Evolutionary conservation across 2,888 invertebrate genomes (phyloP).

Genomic region (Eledone cirrhosa): DNA sequence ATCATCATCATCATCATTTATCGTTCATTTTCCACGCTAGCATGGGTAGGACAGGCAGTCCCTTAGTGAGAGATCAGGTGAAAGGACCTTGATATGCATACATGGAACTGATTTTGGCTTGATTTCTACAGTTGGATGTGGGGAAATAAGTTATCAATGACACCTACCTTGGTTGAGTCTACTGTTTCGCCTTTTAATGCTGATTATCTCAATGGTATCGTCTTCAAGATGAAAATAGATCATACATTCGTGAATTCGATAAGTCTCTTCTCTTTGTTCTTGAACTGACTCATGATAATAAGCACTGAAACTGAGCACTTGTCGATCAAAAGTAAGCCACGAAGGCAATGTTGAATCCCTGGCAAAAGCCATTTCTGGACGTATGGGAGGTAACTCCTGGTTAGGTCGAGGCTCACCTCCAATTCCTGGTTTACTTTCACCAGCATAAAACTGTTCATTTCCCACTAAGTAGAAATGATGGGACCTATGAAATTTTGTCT

Average conservation of each 20-base stretch:
- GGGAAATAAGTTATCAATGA: too few relatives aligned
- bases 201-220: constrained; percentile 87
- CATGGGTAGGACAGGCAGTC: too few relatives aligned
- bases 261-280: constrained; percentile 76
- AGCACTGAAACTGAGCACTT: constrained; percentile 81
- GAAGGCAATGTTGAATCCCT: constrained; percentile 80
- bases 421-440: constrained; percentile 74
- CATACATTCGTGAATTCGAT: constrained; percentile 80
- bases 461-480: constrained; percentile 73
- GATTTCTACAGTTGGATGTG: too few relatives aligned
- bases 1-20: too few relatives aligned
- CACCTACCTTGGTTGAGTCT: constrained; percentile 82
- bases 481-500: constrained; percentile 73
- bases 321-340: constrained; percentile 89
- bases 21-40: too few relatives aligned
- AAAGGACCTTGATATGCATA: too few relatives aligned
- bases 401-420: constrained; percentile 72
- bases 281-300: constrained; percentile 82
- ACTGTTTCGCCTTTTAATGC: constrained; percentile 83
- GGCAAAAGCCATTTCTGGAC: constrained; percentile 79
- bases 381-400: constrained; percentile 71
- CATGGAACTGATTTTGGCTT: too few relatives aligned
- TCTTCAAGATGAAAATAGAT: constrained; percentile 90
- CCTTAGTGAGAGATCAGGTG: too few relatives aligned
- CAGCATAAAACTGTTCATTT: constrained; percentile 68